A percentile compares a stretch with the other conserved stretches of the same genome.
phyloP scores from a whole-genome alignment of 2,113 vertebrate genomes.

The Sula dactylatra region DNA sequence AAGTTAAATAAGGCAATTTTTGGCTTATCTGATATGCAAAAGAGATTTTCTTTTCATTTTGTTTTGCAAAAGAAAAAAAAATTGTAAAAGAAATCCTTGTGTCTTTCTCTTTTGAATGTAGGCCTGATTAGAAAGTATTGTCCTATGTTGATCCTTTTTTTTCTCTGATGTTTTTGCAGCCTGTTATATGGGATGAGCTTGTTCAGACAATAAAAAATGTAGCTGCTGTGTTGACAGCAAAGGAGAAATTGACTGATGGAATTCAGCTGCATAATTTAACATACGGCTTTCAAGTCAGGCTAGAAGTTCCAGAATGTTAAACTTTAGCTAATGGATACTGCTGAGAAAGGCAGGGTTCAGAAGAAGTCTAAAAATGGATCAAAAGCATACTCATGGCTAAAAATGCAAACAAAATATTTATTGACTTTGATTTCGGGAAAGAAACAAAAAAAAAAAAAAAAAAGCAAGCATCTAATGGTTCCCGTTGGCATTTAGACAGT shows the following conservation, averaged over 20 bases:
- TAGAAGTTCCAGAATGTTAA: slow-evolving; percentile 67
- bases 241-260: slow-evolving; percentile 75
- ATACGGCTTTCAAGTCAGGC: slow-evolving; percentile 46
- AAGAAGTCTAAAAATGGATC: neutral
- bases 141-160: slow-evolving; percentile 14
- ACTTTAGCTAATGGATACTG: slow-evolving; percentile 18
- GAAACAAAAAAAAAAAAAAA: neutral
- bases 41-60: neutral
- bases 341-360: neutral
- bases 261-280: slow-evolving; percentile 73
- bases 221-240: slow-evolving; percentile 68
- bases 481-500: neutral
- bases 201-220: slow-evolving; percentile 69
- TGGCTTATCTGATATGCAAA: slow-evolving; percentile 30
- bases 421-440: neutral
- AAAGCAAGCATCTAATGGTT: neutral
- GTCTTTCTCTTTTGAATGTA: neutral
- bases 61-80: neutral
- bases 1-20: slow-evolving; percentile 39
- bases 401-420: neutral
- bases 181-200: slow-evolving; percentile 53
- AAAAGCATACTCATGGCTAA: neutral
- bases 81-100: neutral
- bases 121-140: neutral
- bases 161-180: slow-evolving; percentile 37